Percentiles rank a stretch among this genome's conserved stretches.
Conservation (phyloP, 2,797 vertebrate genomes). For the Okamejei kenojei region DNA sequence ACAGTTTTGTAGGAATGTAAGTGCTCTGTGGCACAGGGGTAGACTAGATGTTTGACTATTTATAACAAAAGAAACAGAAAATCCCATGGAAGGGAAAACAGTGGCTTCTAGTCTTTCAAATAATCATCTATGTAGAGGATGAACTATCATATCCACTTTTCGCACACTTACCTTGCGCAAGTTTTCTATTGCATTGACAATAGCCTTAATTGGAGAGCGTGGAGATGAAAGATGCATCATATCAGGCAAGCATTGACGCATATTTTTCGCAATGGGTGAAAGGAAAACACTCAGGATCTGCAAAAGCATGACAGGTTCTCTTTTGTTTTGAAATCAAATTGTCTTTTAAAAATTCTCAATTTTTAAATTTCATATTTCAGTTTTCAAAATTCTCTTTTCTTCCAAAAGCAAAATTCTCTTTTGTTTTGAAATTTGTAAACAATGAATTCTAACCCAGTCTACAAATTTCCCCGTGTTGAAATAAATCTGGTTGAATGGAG, state of each 20-base stretch:
- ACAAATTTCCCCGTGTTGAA: background rate
- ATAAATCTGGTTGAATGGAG: background rate
- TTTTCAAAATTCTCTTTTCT: background rate
- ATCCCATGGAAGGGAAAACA: background rate
- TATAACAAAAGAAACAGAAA: background rate
- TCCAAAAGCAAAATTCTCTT: background rate
- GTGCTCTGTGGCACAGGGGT: no score
- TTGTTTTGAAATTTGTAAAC: background rate
- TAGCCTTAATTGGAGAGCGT: constrained; percentile 70
- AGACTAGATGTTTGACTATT: background rate
- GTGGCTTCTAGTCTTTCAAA: constrained; percentile 34
- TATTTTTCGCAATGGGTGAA: constrained; percentile 67
- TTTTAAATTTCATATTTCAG: no score
- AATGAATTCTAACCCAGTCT: background rate
- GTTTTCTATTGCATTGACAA: constrained; percentile 57
- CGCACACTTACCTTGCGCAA: constrained; percentile 59
- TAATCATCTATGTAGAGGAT: constrained; percentile 45
- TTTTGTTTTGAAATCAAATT: background rate
- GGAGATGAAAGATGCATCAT: constrained; percentile 65
- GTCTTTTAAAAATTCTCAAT: no score
- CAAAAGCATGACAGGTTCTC: background rate
- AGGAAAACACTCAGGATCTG: constrained; percentile 81
- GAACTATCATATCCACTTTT: constrained; percentile 40
- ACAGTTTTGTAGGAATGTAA: no score
- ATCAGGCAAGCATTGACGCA: constrained; percentile 73